Percentiles rank a stretch among this genome's conserved stretches.
These are phyloP conservation scores for Myotis vivesi DNA, from an alignment of 2,797 vertebrate species.

Conservation along the genomic window DNA sequence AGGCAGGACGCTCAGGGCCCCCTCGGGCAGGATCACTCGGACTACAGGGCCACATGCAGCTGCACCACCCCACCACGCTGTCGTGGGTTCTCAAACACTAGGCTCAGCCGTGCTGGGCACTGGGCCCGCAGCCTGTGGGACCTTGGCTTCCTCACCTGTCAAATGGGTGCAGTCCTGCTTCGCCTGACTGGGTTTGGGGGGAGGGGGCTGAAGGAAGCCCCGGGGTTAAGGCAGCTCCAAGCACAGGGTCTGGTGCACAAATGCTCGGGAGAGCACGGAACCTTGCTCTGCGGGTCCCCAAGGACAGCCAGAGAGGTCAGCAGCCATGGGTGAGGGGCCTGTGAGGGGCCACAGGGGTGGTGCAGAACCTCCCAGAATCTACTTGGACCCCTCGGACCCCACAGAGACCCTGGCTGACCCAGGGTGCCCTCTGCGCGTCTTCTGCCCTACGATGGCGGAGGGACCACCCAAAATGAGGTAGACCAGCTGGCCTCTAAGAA, in stretches of 20 bases:
- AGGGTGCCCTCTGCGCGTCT: background rate
- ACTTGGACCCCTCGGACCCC: background rate
- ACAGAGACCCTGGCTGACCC: background rate
- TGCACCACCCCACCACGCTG: background rate
- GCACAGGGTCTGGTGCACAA: background rate
- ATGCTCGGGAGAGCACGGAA: background rate
- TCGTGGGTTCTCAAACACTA: background rate
- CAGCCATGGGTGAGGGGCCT: background rate
- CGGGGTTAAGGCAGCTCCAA: background rate
- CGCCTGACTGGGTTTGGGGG: background rate
- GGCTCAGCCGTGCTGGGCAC: background rate
- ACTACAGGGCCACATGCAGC: fast-evolving
- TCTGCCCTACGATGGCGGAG: background rate
- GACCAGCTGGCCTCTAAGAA: background rate
- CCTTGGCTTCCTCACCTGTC: background rate
- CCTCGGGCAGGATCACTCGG: fast-evolving
- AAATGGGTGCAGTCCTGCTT: background rate
- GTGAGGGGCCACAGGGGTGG: too few species aligned
- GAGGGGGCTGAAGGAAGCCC: background rate
- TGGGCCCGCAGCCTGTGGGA: background rate
- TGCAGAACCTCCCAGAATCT: background rate
- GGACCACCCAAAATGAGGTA: background rate
- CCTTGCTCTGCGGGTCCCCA: background rate
- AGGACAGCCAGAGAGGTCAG: background rate
- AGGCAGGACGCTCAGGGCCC: background rate